Percentiles rank a stretch among this genome's conserved stretches.
Evolutionary conservation across 1,140 invertebrate genomes (phyloP).

Genomic region (Drosophila athabasca): DNA sequence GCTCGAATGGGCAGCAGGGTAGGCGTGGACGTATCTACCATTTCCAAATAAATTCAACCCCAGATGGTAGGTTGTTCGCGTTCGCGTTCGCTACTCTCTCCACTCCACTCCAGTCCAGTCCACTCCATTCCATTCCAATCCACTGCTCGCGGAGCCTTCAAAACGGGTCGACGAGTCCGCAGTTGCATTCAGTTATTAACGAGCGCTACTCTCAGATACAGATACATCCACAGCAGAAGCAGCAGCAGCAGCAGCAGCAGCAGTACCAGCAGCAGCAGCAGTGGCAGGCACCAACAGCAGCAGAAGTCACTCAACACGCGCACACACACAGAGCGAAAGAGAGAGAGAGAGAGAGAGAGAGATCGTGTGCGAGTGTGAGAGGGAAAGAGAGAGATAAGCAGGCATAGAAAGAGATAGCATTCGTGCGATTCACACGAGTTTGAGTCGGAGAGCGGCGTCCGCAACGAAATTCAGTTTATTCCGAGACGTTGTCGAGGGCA

Average conservation of each 20-base stretch:
- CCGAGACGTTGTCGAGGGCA: conserved; percentile 77
- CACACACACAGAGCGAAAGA: conserved; percentile 18
- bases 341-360: conserved; percentile 29
- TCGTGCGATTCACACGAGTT: conserved; percentile 64
- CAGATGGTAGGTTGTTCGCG: conserved; percentile 33
- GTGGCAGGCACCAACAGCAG: conserved; percentile 42
- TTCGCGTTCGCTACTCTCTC: not conserved
- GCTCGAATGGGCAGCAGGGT: conserved; percentile 62
- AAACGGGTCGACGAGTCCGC: conserved; percentile 73
- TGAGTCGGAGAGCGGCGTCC: conserved; percentile 72
- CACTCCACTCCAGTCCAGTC: conserved; percentile 1
- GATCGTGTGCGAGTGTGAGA: conserved; percentile 7
- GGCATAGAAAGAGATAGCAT: conserved; percentile 18
- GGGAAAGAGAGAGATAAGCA: too few species aligned
- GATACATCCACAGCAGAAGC: conserved; percentile 54
- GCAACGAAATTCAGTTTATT: conserved; percentile 73
- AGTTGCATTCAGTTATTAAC: conserved; percentile 82
- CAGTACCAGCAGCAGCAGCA: conserved; percentile 53
- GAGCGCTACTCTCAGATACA: conserved; percentile 74
- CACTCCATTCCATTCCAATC: conserved; percentile 19
- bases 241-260: conserved; percentile 42
- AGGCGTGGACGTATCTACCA: conserved; percentile 79
- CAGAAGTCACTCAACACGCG: conserved; percentile 68
- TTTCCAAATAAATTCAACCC: conserved; percentile 81
- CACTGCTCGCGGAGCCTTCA: conserved; percentile 55